Evolutionary conservation across 2,888 invertebrate genomes (phyloP), one percentile per base, ranked within the genome.

Genomic region (Chymomyza fuscimana): DNA sequence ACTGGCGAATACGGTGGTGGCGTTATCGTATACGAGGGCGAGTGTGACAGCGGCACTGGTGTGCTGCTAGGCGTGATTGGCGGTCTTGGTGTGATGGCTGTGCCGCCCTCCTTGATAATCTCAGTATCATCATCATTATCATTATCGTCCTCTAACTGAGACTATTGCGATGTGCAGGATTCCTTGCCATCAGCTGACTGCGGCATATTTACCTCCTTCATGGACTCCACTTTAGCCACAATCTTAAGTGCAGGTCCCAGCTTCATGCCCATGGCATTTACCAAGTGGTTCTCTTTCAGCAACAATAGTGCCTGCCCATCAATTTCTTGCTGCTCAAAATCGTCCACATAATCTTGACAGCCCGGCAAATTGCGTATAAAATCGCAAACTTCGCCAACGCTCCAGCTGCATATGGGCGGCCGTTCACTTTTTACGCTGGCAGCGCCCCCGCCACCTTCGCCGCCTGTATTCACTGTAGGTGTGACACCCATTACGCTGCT

Each of bases 241-340:
- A 99, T 97, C 92, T 99, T 99, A 66, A 99, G 93, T 0, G 98
- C 98, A 0, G 98, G 98, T 0, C 98, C 98, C 22, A 99, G 93
- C 90, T 98, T 98, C 95, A 99, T 98, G 70, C 95, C 96, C 94
- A 99, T 97, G 7, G 98, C 97, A 78, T 96, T 96, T 93, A 98
- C 98, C 40, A 99, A 93, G 92, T 99, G 98, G 88, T 98, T 98
- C 79, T 97, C 97, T 88, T 97, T 96, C 65, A 99, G 94, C 66
- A 99, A 93, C 92, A 98, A 94, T 72, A 99, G 92, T 0, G 98
- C 98, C 89, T 98, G 98, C 0, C 99, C 98, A 89, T 99, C 99
- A 82, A 99, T 98, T 92, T 98, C 98, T 92, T 99, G 98, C 87
- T 96, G 95, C 12, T 96, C 94, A 92, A 99, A 99, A 90, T 98